Conservation (phyloP, 1,140 invertebrate species). For the Diprion similis region DNA sequence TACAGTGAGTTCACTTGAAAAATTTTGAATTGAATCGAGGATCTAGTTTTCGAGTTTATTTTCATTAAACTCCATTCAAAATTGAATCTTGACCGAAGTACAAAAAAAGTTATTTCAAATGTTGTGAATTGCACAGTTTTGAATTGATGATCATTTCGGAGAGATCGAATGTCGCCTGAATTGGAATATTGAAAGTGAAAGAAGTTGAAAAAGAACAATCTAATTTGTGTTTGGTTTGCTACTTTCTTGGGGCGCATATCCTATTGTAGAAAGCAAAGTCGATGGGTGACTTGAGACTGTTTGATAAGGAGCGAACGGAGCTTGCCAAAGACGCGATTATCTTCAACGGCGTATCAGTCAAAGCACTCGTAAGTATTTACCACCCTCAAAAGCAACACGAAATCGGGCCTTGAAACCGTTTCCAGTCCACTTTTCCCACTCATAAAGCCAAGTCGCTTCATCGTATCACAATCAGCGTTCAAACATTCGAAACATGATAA, state of each 20-base stretch:
- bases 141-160: too few species aligned
- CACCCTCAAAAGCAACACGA: constrained; percentile 18
- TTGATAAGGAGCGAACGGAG: constrained; percentile 50
- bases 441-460: neutral
- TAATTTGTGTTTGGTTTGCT: constrained; percentile 11
- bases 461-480: too few species aligned
- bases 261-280: constrained; percentile 57
- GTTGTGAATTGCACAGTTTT: too few species aligned
- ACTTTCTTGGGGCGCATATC: neutral
- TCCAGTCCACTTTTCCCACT: neutral
- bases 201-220: neutral
- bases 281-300: constrained; percentile 56
- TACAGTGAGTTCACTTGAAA: too few species aligned
- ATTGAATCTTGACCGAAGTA: too few species aligned
- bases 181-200: too few species aligned
- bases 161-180: too few species aligned
- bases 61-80: too few species aligned
- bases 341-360: constrained; percentile 65
- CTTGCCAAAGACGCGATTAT: constrained; percentile 53
- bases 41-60: too few species aligned
- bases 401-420: neutral
- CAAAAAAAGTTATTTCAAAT: too few species aligned
- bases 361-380: constrained; percentile 65
- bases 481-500: too few species aligned
- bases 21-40: too few species aligned